Evolutionary conservation across 2,797 vertebrate genomes (phyloP).

Genomic region (Mareca penelope): DNA sequence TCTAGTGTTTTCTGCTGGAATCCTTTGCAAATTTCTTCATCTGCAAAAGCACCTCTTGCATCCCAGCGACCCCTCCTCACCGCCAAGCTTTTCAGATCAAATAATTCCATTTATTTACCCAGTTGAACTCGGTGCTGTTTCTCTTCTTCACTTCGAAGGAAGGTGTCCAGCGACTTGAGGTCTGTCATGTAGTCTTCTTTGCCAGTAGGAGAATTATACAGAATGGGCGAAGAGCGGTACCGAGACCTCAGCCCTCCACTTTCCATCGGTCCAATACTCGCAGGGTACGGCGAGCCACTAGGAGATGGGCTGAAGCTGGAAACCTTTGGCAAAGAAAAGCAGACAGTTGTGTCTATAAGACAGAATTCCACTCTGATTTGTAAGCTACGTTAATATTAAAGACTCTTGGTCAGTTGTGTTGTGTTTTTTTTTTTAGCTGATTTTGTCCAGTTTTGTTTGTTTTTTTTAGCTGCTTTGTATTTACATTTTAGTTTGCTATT

Average conservation of each 20-base stretch:
- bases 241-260: constrained; percentile 84
- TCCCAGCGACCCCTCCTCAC: background rate
- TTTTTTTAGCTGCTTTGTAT: background rate
- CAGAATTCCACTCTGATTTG: background rate
- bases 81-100: background rate
- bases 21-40: background rate
- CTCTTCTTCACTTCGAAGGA: constrained; percentile 91
- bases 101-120: constrained; percentile 71
- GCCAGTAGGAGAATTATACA: constrained; percentile 87
- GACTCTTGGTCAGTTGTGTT: background rate
- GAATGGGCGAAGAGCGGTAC: constrained; percentile 88
- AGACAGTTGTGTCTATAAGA: background rate
- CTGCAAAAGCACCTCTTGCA: rapidly evolving
- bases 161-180: constrained; percentile 87
- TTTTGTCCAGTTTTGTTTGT: no score
- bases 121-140: constrained; percentile 90
- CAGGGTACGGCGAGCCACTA: constrained; percentile 79
- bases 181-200: constrained; percentile 94
- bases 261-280: constrained; percentile 84
- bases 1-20: background rate
- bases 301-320: constrained; percentile 84
- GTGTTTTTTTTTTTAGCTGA: background rate
- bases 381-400: background rate
- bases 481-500: background rate
- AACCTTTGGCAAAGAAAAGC: constrained; percentile 72